Conservation (phyloP, 2,888 invertebrate species). For the Pyrochroa serraticornis region DNA sequence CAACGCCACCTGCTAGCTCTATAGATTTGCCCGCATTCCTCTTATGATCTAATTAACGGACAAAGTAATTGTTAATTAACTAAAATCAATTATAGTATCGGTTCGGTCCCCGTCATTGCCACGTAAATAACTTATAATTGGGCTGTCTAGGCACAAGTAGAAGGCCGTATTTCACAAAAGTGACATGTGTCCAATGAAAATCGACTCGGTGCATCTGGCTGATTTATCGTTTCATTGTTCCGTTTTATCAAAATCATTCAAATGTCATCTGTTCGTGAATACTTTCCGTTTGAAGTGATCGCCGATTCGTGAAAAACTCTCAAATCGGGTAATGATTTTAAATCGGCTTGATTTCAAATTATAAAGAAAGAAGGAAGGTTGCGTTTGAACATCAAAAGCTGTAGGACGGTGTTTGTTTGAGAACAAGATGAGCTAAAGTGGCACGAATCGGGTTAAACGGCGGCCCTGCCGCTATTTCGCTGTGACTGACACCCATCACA, state of each 20-base stretch:
- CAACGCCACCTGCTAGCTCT: slow-evolving; percentile 43
- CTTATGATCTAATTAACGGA: slow-evolving; percentile 43
- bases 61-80: slow-evolving; percentile 49
- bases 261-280: slow-evolving; percentile 43
- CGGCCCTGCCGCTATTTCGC: slow-evolving; percentile 23
- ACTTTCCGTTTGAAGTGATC: slow-evolving; percentile 31
- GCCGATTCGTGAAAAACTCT: slow-evolving; percentile 4
- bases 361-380: slow-evolving; percentile 45
- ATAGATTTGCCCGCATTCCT: slow-evolving; percentile 47
- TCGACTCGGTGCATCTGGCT: slow-evolving; percentile 42
- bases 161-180: slow-evolving; percentile 40
- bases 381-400: slow-evolving; percentile 49
- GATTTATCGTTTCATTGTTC: slow-evolving; percentile 49
- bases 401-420: slow-evolving; percentile 42
- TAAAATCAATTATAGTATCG: slow-evolving; percentile 37
- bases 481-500: slow-evolving; percentile 51
- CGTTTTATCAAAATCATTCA: slow-evolving; percentile 41
- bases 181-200: slow-evolving; percentile 48
- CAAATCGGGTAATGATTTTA: slow-evolving; percentile 25
- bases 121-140: slow-evolving; percentile 39
- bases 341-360: slow-evolving; percentile 43
- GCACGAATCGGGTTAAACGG: slow-evolving; percentile 30
- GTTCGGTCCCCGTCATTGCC: slow-evolving; percentile 32
- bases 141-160: slow-evolving; percentile 35
- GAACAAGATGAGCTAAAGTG: slow-evolving; percentile 38